Percentiles rank a stretch among this genome's conserved stretches.
phyloP scores from a whole-genome alignment of 2,797 vertebrate species.

The Pseudochirops cupreus region DNA sequence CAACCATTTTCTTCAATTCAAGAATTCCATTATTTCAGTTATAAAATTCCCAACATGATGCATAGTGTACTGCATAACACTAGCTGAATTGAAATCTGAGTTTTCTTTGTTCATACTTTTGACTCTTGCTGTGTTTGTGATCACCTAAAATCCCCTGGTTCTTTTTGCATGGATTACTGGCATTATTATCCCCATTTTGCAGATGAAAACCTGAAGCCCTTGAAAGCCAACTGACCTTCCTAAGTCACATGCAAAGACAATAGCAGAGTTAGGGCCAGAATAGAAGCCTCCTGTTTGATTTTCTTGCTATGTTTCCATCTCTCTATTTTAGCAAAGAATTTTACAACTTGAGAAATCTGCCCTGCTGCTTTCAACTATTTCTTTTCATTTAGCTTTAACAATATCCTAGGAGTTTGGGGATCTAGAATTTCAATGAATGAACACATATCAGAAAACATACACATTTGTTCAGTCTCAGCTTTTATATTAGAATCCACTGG shows the following conservation, averaged over 20 bases:
- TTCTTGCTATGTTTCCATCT: background rate
- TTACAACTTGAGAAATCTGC: background rate
- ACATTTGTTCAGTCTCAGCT: constrained; percentile 38
- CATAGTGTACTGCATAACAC: background rate
- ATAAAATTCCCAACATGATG: background rate
- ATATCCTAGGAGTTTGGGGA: background rate
- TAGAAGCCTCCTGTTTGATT: background rate
- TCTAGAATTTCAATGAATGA: constrained; percentile 27
- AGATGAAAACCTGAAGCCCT: background rate
- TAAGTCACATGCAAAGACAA: background rate
- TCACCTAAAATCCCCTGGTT: background rate
- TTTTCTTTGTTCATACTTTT: background rate
- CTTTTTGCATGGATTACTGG: background rate
- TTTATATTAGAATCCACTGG: constrained; percentile 45
- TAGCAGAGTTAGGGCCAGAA: background rate
- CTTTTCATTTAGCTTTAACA: background rate
- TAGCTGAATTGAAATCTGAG: background rate
- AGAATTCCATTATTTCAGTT: background rate
- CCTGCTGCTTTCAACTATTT: background rate
- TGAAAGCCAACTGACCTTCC: background rate
- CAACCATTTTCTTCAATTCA: background rate
- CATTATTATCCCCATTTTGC: background rate
- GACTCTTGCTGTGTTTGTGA: background rate
- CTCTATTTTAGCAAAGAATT: background rate
- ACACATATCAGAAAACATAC: constrained; percentile 34